Base-by-base conservation (phyloP, 1,140 invertebrate genomes). In the Popillia japonica region DNA sequence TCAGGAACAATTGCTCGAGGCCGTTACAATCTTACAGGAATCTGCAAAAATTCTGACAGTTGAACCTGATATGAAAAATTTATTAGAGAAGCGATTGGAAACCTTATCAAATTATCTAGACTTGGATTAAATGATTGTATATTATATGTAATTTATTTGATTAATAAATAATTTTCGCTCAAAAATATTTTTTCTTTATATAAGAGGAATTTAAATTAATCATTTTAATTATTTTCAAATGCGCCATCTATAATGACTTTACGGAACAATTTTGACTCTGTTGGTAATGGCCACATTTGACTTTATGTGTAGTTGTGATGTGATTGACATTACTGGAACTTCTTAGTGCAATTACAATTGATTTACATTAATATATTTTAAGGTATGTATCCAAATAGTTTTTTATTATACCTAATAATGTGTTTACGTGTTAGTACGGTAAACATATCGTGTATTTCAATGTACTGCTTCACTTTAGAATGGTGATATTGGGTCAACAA, bases 1-100 rank as follows among this genome's bases (percentile, higher is more conserved):
- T 64, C 83, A 90, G 88, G 88, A 88, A 77, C 85, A 87, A 78
- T 75, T 90, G 17, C 68, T n/a, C 14, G 55, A 76, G 23, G 48
- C 78, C 2, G 14, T 77, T 3, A 77, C 75, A 8, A 78, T 76
- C 34, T 76, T 82, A 55, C 74, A 81, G 11, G 81, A 85, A 76
- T 80, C 79, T 11, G 78, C 79, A 23, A 72, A 76, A 72, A 84
- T 92, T 75, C 83, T 92, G 48, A 84, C 84, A 82, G 84, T 88
- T 6, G 90, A 92, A 79, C 89, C 89, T 0, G 87, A 90, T 61
- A 89, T 92, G 89, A 87, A 87, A 80, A 86, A 88, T n/a, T 84
- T 83, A 3, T 81, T 91, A 4, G 86, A 89, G 77, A 81, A 83
- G 1, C 89, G 88, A 76, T 83, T 90, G 34, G 80, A 87, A 79